Evolutionary conservation across 2,797 vertebrate genomes (phyloP).

Genomic region (Silurus aristotelis): DNA sequence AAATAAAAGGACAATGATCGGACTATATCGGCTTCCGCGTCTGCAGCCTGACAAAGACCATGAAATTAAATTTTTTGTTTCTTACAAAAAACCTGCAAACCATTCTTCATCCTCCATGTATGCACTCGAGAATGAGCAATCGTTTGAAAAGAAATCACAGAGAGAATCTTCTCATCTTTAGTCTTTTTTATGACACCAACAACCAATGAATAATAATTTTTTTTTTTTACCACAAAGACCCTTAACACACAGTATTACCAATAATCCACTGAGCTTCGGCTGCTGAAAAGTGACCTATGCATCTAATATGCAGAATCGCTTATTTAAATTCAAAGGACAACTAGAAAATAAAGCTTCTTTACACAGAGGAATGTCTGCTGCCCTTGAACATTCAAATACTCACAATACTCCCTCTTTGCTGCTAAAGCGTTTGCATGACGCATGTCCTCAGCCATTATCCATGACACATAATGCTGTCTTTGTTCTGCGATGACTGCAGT

Average conservation of each 20-base stretch:
- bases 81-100: background rate
- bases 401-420: constrained; percentile 15
- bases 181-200: background rate
- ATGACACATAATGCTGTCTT: background rate
- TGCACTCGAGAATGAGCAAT: background rate
- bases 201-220: background rate
- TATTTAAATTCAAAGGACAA: background rate
- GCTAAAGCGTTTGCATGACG: background rate
- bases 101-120: background rate
- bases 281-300: background rate
- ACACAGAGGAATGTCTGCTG: constrained; percentile 15
- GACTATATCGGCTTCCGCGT: too few species aligned
- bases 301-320: background rate
- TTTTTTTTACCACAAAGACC: background rate
- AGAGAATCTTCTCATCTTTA: background rate
- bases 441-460: background rate
- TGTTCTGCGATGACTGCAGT: background rate
- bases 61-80: background rate
- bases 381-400: background rate
- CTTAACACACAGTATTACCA: background rate
- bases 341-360: background rate
- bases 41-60: too few species aligned
- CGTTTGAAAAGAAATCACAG: background rate
- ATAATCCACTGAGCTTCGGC: background rate
- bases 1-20: too few species aligned